These are phyloP conservation scores for Pan paniscus DNA, from an alignment of 2,113 vertebrate species.

Conservation along the genomic window DNA sequence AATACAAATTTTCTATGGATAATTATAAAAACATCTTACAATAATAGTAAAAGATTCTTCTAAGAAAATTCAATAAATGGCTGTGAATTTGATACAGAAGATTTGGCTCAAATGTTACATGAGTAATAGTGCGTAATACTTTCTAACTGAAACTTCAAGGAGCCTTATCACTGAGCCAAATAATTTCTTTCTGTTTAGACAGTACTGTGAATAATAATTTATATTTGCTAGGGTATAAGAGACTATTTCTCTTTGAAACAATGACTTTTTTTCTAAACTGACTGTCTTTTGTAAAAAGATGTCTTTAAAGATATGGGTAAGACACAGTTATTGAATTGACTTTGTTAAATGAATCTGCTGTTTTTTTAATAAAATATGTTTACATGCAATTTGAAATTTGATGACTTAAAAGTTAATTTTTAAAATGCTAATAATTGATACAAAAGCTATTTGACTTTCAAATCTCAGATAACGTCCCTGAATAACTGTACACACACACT, in stretches of 20 bases:
- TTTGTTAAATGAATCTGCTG: neutral
- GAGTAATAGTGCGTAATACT: constrained; percentile 48
- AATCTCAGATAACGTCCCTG: neutral
- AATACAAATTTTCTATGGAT: constrained; percentile 24
- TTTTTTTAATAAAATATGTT: neutral
- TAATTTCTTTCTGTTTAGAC: constrained; percentile 64
- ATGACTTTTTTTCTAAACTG: neutral
- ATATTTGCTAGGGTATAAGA: constrained; percentile 61
- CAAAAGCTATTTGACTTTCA: neutral
- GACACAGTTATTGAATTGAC: neutral
- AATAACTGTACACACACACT: neutral
- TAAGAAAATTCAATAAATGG: constrained; percentile 48
- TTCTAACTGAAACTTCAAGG: constrained; percentile 61
- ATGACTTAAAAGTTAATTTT: constrained; percentile 25
- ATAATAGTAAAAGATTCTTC: constrained; percentile 23
- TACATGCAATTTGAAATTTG: neutral
- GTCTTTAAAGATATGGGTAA: constrained; percentile 18
- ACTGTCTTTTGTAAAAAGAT: constrained; percentile 8
- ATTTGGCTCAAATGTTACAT: constrained; percentile 60
- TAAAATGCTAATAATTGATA: neutral
- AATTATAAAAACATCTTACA: constrained; percentile 23
- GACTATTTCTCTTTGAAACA: constrained; percentile 59
- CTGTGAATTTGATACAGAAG: constrained; percentile 50
- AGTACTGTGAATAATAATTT: constrained; percentile 76
- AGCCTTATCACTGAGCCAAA: constrained; percentile 34